Evolutionary conservation across 2,797 vertebrate genomes (phyloP).

Genomic region (Microchirus variegatus): DNA sequence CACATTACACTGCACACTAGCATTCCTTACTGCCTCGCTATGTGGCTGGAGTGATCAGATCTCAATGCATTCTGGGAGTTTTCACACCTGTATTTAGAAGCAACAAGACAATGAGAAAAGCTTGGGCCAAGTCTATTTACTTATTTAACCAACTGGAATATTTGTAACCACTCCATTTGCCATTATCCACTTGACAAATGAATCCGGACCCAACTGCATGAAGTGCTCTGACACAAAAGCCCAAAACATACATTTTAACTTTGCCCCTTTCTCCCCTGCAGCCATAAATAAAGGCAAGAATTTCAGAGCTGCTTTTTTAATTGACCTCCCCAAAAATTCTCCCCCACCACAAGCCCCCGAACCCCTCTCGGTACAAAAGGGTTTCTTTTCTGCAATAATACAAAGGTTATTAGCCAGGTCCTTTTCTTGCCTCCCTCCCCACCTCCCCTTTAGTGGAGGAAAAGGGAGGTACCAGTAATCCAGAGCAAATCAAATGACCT

Average conservation of each 20-base stretch:
- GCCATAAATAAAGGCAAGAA: constrained; percentile 81
- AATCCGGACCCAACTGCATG: constrained; percentile 43
- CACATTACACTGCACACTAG: constrained; percentile 53
- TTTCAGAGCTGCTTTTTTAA: constrained; percentile 78
- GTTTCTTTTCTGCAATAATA: constrained; percentile 78
- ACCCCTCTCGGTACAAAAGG: constrained; percentile 81
- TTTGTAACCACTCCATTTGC: constrained; percentile 32
- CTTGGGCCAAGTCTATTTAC: background rate
- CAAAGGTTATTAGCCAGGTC: constrained; percentile 86
- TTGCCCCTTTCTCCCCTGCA: constrained; percentile 46
- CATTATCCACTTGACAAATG: constrained; percentile 58
- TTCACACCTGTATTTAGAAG: constrained; percentile 41
- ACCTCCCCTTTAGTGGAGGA: constrained; percentile 67
- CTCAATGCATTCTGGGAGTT: background rate
- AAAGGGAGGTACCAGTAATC: constrained; percentile 85
- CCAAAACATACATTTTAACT: constrained; percentile 71
- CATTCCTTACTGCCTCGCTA: constrained; percentile 49
- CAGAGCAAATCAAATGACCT: constrained; percentile 92
- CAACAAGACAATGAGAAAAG: constrained; percentile 7
- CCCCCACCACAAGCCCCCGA: constrained; percentile 52
- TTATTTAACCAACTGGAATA: constrained; percentile 50
- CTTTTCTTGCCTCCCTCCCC: constrained; percentile 76
- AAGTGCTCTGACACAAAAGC: constrained; percentile 52
- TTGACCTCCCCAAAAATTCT: constrained; percentile 70
- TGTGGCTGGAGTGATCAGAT: constrained; percentile 31